Conservation (phyloP, 2,888 invertebrate species). For the Agelastica alni region DNA sequence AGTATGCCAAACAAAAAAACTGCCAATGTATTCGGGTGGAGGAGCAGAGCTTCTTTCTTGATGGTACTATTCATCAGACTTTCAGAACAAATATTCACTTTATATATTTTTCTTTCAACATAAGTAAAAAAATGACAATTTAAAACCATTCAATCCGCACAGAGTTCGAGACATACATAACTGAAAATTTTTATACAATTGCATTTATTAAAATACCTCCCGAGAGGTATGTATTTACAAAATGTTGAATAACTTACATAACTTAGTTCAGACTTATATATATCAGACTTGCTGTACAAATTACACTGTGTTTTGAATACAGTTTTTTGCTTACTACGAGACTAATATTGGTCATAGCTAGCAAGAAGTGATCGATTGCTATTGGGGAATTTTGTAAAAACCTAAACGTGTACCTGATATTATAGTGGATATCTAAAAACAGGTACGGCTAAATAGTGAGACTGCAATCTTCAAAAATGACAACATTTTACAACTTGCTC, state of each 20-base stretch:
- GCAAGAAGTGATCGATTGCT: slow-evolving; percentile 34
- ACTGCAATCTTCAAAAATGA: slow-evolving; percentile 1
- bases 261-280: slow-evolving; percentile 54
- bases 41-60: too few species aligned
- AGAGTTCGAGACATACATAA: slow-evolving; percentile 39
- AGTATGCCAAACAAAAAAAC: too few species aligned
- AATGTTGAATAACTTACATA: slow-evolving; percentile 51
- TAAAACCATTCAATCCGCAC: slow-evolving; percentile 43
- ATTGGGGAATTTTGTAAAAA: slow-evolving; percentile 22
- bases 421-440: slow-evolving; percentile 30
- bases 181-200: slow-evolving; percentile 37
- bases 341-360: slow-evolving; percentile 41
- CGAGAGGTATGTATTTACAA: slow-evolving; percentile 48
- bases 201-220: slow-evolving; percentile 48
- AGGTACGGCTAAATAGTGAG: slow-evolving; percentile 29
- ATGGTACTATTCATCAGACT: too few species aligned
- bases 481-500: too few species aligned
- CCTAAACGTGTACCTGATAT: slow-evolving; percentile 30
- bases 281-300: slow-evolving; percentile 55
- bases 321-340: slow-evolving; percentile 38
- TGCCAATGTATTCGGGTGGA: too few species aligned
- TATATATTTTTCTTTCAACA: slow-evolving; percentile 39
- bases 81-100: slow-evolving; percentile 3
- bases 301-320: slow-evolving; percentile 31
- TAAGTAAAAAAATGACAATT: slow-evolving; percentile 41